Percentiles rank a stretch among this genome's conserved stretches.
phyloP scores from a whole-genome alignment of 2,797 vertebrate species.

The Spheniscus humboldti region DNA sequence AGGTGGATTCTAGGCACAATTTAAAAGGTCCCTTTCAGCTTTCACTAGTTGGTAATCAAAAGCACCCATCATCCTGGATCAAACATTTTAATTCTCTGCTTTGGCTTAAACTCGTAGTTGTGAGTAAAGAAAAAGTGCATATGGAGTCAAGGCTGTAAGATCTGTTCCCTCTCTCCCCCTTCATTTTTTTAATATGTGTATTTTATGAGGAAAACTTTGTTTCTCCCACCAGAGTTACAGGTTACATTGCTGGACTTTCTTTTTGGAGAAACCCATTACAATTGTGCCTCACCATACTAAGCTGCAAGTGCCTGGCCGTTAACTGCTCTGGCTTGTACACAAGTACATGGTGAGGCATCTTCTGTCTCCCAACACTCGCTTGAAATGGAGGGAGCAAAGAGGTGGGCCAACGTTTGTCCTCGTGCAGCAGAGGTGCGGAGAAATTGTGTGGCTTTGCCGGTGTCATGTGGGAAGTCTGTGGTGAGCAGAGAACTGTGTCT shows the following conservation, averaged over 20 bases:
- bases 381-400: not conserved
- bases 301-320: not conserved
- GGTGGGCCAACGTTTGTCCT: not conserved
- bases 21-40: not conserved
- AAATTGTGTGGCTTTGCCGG: rapidly evolving
- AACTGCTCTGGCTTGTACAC: not conserved
- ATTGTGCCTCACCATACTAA: not conserved
- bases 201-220: not conserved
- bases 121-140: not conserved
- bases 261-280: not conserved
- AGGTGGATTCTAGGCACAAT: not conserved
- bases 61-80: not conserved
- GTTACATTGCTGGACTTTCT: not conserved
- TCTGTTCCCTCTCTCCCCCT: not conserved
- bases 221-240: not conserved
- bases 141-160: not conserved
- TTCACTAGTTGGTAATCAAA: not conserved
- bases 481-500: not conserved
- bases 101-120: not conserved
- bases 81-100: not conserved
- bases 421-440: not conserved
- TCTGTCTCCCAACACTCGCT: rapidly evolving
- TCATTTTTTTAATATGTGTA: not conserved
- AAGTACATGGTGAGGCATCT: not conserved
- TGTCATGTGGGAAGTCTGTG: rapidly evolving